Percentiles rank a stretch among this genome's conserved stretches.
phyloP scores from a whole-genome alignment of 2,888 invertebrate species.

The Cheilosia grossa region DNA sequence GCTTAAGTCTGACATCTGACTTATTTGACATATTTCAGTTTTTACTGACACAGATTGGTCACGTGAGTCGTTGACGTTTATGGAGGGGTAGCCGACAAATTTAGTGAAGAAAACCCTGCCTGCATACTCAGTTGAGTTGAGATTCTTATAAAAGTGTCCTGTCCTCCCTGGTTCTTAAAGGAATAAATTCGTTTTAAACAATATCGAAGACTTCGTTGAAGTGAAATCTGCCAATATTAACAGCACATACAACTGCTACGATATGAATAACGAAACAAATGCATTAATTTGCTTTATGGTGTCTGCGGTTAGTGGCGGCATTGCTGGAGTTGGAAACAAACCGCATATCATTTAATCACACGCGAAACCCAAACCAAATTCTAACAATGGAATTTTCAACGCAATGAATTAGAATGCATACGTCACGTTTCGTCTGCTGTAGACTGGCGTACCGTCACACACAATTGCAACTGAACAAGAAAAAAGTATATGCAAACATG shows the following conservation, averaged over 20 bases:
- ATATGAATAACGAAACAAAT: not conserved
- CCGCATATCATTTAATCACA: constrained; percentile 62
- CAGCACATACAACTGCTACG: not conserved
- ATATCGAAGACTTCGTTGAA: too few relatives aligned
- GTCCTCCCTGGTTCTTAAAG: too few relatives aligned
- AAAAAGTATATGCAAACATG: not conserved
- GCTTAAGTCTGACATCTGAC: too few relatives aligned
- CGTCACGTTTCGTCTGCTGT: constrained; percentile 16
- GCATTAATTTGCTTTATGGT: constrained; percentile 11
- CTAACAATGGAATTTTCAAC: constrained; percentile 38
- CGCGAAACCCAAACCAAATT: constrained; percentile 27
- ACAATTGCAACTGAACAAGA: constrained; percentile 6
- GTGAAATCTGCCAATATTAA: too few relatives aligned
- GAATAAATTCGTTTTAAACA: too few relatives aligned
- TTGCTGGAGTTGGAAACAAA: not conserved
- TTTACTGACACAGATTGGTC: too few relatives aligned
- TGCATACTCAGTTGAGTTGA: too few relatives aligned
- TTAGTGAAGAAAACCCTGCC: too few relatives aligned
- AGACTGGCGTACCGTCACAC: constrained; percentile 2
- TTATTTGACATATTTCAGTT: too few relatives aligned
- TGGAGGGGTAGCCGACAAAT: too few relatives aligned
- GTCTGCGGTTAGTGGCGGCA: not conserved
- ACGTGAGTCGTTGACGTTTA: too few relatives aligned
- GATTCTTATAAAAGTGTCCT: too few relatives aligned
- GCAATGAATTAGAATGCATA: constrained; percentile 59